A percentile compares a stretch with the other conserved stretches of the same genome.
phyloP scores from a whole-genome alignment of 2,888 invertebrate species.

The Merodon equestris region DNA sequence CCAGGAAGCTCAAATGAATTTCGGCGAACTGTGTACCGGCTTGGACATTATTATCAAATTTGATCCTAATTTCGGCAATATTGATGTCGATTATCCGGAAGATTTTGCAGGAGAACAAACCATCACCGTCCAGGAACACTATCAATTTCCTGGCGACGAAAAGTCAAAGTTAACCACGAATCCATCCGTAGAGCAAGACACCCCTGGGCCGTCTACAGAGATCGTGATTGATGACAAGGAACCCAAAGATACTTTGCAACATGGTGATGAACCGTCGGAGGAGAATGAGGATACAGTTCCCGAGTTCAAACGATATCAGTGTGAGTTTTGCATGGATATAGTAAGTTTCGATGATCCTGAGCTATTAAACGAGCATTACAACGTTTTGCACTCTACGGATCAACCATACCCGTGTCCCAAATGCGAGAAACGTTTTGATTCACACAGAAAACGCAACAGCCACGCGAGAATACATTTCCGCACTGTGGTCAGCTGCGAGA shows the following conservation, averaged over 20 bases:
- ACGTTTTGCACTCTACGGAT: constrained; percentile 40
- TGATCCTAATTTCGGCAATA: constrained; percentile 24
- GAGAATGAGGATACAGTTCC: constrained; percentile 29
- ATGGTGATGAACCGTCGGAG: constrained; percentile 19
- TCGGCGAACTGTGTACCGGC: constrained; percentile 50
- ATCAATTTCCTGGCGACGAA: constrained; percentile 36
- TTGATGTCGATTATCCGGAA: constrained; percentile 34
- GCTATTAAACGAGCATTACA: constrained; percentile 45
- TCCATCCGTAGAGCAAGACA: not conserved
- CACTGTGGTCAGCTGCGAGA: constrained; percentile 30
- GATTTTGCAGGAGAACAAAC: constrained; percentile 52
- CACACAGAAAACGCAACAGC: constrained; percentile 36
- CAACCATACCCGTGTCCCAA: constrained; percentile 43
- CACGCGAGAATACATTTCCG: constrained; percentile 46
- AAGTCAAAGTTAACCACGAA: constrained; percentile 3
- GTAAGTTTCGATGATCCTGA: constrained; percentile 53
- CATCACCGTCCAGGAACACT: constrained; percentile 57
- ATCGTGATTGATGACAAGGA: not conserved
- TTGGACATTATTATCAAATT: constrained; percentile 56
- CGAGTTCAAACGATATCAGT: constrained; percentile 41
- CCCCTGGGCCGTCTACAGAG: not conserved
- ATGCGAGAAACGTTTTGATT: constrained; percentile 41
- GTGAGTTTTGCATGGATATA: constrained; percentile 53
- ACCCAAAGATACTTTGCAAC: not conserved
- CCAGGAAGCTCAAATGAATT: constrained; percentile 55